Evolutionary conservation across 2,888 invertebrate genomes (phyloP).

Genomic region (Margaritifera margaritifera): DNA sequence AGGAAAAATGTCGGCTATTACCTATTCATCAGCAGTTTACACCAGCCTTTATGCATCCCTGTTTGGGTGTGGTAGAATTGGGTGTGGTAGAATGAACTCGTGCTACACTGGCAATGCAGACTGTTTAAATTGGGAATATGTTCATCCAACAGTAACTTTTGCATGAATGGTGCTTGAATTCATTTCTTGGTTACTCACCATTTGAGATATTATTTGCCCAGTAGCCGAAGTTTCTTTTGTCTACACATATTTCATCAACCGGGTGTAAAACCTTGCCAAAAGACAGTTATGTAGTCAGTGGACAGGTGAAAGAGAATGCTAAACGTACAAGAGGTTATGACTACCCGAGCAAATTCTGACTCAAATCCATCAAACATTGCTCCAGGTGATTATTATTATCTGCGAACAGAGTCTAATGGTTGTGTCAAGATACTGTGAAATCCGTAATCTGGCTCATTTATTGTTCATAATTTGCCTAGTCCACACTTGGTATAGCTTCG

Average conservation of each 20-base stretch:
- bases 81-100: constrained; percentile 22
- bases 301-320: constrained; percentile 4
- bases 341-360: constrained; percentile 8
- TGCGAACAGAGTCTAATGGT: constrained; percentile 6
- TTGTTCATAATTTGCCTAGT: constrained; percentile 6
- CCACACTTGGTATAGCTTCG: constrained; percentile 5
- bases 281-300: not conserved
- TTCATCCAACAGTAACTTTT: constrained; percentile 22
- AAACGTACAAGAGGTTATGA: constrained; percentile 21
- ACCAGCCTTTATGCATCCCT: constrained; percentile 23
- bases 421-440: constrained; percentile 8
- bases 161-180: constrained; percentile 30
- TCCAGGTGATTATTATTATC: constrained; percentile 19
- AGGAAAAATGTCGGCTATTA: too few relatives aligned
- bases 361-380: constrained; percentile 5
- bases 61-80: constrained; percentile 15
- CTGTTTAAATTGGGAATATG: constrained; percentile 17
- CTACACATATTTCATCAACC: not conserved
- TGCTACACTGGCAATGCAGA: constrained; percentile 14
- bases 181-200: constrained; percentile 25
- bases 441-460: constrained; percentile 7
- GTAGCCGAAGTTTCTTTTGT: constrained; percentile 27
- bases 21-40: too few relatives aligned
- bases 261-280: constrained; percentile 3
- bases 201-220: constrained; percentile 29